These are phyloP conservation scores for Glyptemys insculpta DNA, from an alignment of 2,797 vertebrate species.

Conservation along the genomic window DNA sequence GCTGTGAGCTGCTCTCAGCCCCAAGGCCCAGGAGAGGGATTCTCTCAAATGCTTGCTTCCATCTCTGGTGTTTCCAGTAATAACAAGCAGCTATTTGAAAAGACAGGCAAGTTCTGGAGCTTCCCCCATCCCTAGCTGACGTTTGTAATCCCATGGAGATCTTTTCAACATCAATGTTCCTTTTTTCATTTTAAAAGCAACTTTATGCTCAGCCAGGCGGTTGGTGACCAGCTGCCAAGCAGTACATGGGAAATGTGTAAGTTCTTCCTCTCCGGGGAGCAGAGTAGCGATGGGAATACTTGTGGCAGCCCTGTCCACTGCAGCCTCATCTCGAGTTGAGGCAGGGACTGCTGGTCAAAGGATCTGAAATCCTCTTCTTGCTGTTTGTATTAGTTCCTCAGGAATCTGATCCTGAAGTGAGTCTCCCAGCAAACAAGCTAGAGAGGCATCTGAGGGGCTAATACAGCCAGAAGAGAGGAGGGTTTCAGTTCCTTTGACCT, in stretches of 20 bases:
- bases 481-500: background rate
- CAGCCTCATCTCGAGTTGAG: background rate
- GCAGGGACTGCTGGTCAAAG: background rate
- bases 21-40: background rate
- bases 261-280: background rate
- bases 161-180: background rate
- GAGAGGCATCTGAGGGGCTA: rapidly evolving
- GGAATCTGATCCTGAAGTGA: background rate
- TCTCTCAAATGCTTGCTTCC: rapidly evolving
- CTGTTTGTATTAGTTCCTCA: rapidly evolving
- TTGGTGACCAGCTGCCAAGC: background rate
- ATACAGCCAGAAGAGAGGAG: rapidly evolving
- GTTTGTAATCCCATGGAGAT: background rate
- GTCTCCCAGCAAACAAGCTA: rapidly evolving
- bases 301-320: background rate
- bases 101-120: rapidly evolving
- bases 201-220: background rate
- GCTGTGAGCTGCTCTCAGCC: background rate
- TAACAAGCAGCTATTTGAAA: rapidly evolving
- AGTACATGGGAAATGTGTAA: background rate
- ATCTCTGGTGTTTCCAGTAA: background rate
- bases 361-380: background rate
- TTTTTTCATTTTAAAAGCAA: background rate
- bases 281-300: background rate
- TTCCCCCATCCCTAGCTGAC: background rate